A percentile compares a stretch with the other conserved stretches of the same genome.
Evolutionary conservation across 2,888 invertebrate genomes (phyloP).

Genomic region (Biston betularia): DNA sequence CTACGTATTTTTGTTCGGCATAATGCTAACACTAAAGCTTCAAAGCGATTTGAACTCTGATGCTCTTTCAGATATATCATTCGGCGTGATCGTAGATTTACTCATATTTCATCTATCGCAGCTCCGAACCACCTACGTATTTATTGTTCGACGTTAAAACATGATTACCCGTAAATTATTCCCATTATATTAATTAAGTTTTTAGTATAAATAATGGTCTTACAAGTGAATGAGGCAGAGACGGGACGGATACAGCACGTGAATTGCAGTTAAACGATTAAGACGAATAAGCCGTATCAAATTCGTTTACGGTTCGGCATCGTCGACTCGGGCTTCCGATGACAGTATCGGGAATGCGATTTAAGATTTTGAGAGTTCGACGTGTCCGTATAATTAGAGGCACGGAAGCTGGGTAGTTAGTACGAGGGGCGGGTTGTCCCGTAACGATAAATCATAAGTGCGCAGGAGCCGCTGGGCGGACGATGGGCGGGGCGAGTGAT

Average conservation of each 20-base stretch:
- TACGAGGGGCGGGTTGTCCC: constrained; percentile 81
- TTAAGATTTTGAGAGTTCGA: constrained; percentile 74
- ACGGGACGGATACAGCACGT: constrained; percentile 56
- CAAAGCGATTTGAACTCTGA: not conserved
- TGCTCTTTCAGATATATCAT: not conserved
- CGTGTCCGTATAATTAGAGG: constrained; percentile 79
- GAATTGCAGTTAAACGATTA: constrained; percentile 63
- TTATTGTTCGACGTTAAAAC: constrained; percentile 32
- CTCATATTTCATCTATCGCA: constrained; percentile 22
- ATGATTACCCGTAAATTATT: constrained; percentile 33
- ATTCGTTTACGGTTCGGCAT: constrained; percentile 58
- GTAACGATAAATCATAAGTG: constrained; percentile 84
- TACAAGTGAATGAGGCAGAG: constrained; percentile 43
- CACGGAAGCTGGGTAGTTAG: constrained; percentile 81
- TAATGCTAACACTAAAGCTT: not conserved
- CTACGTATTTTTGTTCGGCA: constrained; percentile 23
- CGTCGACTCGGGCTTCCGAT: constrained; percentile 56
- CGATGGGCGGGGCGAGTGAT: constrained; percentile 82
- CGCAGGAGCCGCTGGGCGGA: constrained; percentile 79
- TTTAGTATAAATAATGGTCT: constrained; percentile 44
- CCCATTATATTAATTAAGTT: constrained; percentile 44
- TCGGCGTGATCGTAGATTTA: constrained; percentile 17
- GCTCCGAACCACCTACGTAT: constrained; percentile 24
- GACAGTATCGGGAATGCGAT: constrained; percentile 69
- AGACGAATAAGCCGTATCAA: constrained; percentile 66